Evolutionary conservation across 2,888 invertebrate genomes (phyloP).

Genomic region (Pecten maximus): DNA sequence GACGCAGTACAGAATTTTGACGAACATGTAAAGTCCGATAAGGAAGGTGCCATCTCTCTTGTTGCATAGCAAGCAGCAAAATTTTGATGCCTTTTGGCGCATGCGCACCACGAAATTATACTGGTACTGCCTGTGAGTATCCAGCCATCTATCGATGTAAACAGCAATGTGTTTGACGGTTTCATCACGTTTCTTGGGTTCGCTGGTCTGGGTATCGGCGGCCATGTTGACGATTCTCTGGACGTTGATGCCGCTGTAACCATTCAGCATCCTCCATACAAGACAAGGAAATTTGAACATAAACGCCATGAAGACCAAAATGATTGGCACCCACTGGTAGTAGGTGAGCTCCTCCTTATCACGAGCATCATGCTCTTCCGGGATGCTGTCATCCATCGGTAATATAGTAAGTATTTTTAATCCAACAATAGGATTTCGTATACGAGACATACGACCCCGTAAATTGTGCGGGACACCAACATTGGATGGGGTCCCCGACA

Average conservation of each 20-base stretch:
- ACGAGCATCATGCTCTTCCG: slow-evolving; percentile 68
- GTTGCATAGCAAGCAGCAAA: slow-evolving; percentile 73
- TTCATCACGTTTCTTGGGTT: slow-evolving; percentile 69
- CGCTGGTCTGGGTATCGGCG: slow-evolving; percentile 70
- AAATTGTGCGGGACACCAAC: slow-evolving; percentile 78
- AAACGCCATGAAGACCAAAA: slow-evolving; percentile 83
- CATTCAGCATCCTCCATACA: slow-evolving; percentile 82
- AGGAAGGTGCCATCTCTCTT: slow-evolving; percentile 77
- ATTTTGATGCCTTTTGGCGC: slow-evolving; percentile 70
- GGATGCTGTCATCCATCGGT: slow-evolving; percentile 75
- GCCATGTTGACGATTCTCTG: slow-evolving; percentile 76
- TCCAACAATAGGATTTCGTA: slow-evolving; percentile 79
- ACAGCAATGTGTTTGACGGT: slow-evolving; percentile 72
- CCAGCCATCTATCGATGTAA: slow-evolving; percentile 77
- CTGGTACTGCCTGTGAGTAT: slow-evolving; percentile 73
- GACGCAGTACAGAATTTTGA: slow-evolving; percentile 72
- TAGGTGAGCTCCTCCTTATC: slow-evolving; percentile 74
- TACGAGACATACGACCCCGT: slow-evolving; percentile 82
- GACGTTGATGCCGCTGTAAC: slow-evolving; percentile 76
- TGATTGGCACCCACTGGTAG: slow-evolving; percentile 82
- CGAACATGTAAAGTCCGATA: slow-evolving; percentile 76
- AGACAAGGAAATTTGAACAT: slow-evolving; percentile 83
- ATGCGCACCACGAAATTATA: slow-evolving; percentile 73
- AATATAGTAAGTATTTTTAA: slow-evolving; percentile 79
- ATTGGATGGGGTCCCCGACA: slow-evolving; percentile 76